Conservation (phyloP, 2,888 invertebrate species). For the Zeuzera pyrina region DNA sequence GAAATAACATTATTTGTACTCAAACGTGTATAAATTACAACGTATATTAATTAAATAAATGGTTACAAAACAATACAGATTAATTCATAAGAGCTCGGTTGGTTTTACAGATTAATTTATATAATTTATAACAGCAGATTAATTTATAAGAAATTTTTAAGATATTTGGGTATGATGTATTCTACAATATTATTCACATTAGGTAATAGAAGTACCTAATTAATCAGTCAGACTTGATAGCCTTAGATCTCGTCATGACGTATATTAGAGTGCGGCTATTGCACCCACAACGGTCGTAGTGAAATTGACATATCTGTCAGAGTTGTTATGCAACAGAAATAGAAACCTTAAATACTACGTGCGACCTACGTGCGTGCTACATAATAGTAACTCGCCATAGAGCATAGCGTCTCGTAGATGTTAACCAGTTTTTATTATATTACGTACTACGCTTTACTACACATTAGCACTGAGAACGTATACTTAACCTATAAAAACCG, state of each 20-base stretch:
- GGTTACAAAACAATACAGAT: too few species aligned
- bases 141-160: too few species aligned
- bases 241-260: background rate
- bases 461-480: too few species aligned
- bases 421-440: constrained; percentile 2
- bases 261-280: constrained; percentile 1
- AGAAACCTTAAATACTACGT: constrained; percentile 35
- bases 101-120: too few species aligned
- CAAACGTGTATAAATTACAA: background rate
- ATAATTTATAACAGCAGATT: too few species aligned
- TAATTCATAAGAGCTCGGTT: too few species aligned
- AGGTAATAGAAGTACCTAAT: background rate
- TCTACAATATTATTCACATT: too few species aligned
- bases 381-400: constrained; percentile 11
- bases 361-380: constrained; percentile 27
- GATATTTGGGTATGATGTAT: too few species aligned
- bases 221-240: background rate
- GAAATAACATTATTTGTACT: too few species aligned
- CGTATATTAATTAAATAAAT: background rate
- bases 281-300: constrained; percentile 14
- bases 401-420: constrained; percentile 3
- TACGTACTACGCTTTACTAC: too few species aligned
- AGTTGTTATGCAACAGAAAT: constrained; percentile 33
- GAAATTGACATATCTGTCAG: constrained; percentile 29
- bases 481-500: too few species aligned